A percentile compares a stretch with the other conserved stretches of the same genome.
Conservation (phyloP, 2,888 invertebrate species). For the Aethes cnicana region DNA sequence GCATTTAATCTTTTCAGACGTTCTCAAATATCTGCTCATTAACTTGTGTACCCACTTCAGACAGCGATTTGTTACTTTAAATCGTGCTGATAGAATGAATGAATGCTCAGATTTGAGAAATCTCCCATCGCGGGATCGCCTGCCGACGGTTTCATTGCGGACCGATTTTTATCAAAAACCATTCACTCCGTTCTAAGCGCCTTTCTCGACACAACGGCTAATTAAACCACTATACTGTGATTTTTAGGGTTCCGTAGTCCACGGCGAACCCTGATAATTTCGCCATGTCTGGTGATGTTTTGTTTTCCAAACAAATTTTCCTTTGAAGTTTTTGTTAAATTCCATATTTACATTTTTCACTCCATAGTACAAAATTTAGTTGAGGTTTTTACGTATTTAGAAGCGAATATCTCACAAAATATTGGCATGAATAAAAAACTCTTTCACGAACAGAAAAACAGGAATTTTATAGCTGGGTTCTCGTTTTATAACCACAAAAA, state of each 20-base stretch:
- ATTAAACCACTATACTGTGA: slow-evolving; percentile 50
- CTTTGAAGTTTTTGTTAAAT: too few relatives aligned
- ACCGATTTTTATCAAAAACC: slow-evolving; percentile 49
- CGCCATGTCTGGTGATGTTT: too few relatives aligned
- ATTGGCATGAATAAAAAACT: too few relatives aligned
- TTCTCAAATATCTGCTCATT: slow-evolving; percentile 77
- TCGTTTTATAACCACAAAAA: too few relatives aligned
- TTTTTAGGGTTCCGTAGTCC: too few relatives aligned
- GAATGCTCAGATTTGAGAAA: slow-evolving; percentile 56
- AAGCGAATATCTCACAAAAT: too few relatives aligned
- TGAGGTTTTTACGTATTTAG: too few relatives aligned
- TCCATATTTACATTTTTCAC: too few relatives aligned
- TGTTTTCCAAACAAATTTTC: too few relatives aligned
- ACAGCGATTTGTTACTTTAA: slow-evolving; percentile 73
- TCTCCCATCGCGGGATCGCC: slow-evolving; percentile 48
- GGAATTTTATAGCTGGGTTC: too few relatives aligned
- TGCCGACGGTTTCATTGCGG: slow-evolving; percentile 41
- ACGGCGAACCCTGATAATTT: not conserved
- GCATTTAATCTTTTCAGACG: slow-evolving; percentile 76
- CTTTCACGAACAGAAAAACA: too few relatives aligned
- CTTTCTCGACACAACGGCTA: slow-evolving; percentile 42
- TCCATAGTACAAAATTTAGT: too few relatives aligned
- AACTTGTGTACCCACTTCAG: slow-evolving; percentile 76
- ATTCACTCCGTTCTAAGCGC: slow-evolving; percentile 51
- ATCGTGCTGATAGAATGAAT: slow-evolving; percentile 70